Evolutionary conservation across 2,888 invertebrate genomes (phyloP), one percentile per base, ranked within the genome.

Genomic region (Oscheius sp.): DNA sequence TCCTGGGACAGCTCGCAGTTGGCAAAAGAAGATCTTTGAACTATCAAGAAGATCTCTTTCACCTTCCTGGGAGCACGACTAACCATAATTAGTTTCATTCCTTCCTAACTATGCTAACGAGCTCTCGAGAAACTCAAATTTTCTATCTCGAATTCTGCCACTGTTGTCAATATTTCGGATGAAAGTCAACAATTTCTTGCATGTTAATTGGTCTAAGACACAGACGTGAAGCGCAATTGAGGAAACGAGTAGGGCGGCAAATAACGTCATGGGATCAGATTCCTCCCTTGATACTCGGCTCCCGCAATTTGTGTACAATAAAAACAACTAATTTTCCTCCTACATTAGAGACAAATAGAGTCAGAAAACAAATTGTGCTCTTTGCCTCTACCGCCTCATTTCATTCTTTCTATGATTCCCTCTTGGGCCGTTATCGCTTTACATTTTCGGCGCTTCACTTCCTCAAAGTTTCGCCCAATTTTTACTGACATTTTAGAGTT

Each of bases 291-390:
- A 33, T 34, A 37, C 20, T 55, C 34, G 33, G 37, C 34, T n/a
- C 42, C 15, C 15, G 55, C 55, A 55, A 55, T 33, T 55, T 55
- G 55, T 34, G 17, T n/a, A n/a, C 34, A 33, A n/a, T 12, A 34
- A 55, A 55, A 55, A 55, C 55, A 55, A 55, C 55, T 55, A 55
- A 55, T 55, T 55, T 55, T 55, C 37, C 34, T 34, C 12, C 10
- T 3, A 25, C 48, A n/a, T n/a, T 42, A 42, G n/a, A n/a, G n/a
- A n/a, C n/a, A n/a, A n/a, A n/a, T n/a, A n/a, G n/a, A n/a, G n/a
- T n/a, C n/a, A n/a, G n/a, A 17, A 34, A 34, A 42, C 42, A 15
- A 42, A n/a, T 42, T n/a, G n/a, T 42, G 4, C 42, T 12, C 15
- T 42, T 12, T 42, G 5, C 42, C 42, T 42, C 42, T n/a, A n/a